Evolutionary conservation across 1,140 invertebrate species (phyloP), one percentile per base, ranked within the genome.

Genomic region (Ceratina australensis): DNA sequence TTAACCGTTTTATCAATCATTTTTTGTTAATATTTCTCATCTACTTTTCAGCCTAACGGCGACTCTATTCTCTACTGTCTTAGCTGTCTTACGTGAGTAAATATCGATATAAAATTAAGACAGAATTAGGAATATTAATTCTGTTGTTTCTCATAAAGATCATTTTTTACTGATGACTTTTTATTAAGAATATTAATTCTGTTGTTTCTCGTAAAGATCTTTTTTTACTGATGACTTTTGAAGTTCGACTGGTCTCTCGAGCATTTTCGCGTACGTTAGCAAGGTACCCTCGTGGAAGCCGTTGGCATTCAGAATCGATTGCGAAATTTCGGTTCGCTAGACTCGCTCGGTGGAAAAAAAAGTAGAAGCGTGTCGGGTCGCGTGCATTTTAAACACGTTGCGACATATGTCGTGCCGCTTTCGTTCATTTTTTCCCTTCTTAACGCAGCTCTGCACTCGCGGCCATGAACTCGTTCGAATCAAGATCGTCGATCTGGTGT

Each of bases 51-150:
- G 90, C 78, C 66, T 91, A 26, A 71, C 54, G 50, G 85, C 79
- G 33, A 26, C 74, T 59, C 59, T 91, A 52, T 59, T 87, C n/a
- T 64, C 60, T 33, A 54, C 57, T 8, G 68, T 84, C 61, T 78
- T 88, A 3, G 87, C 81, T 13, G 72, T 72, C 7, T 83, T 92
- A 81, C 90, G 90, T 92, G 83, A 92, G 91, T 91, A 90, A 72
- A 7, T 8, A 52, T 49, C 15, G 24, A 5, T 3, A 3, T 24
- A 66, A 66, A n/a, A 42, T 42, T 42, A 42, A 42, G 5, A 42
- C 33, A 10, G 5, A 33, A 3, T 33, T 42, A 42, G 33, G 8
- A 42, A 42, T 8, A 42, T 42, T 10, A 7, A 42, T 42, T 42
- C 33, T 42, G 5, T 42, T 10, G 33, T 10, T 1, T 42, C 33